Base-by-base conservation (phyloP, 2,113 vertebrate genomes). In the Tyto alba region DNA sequence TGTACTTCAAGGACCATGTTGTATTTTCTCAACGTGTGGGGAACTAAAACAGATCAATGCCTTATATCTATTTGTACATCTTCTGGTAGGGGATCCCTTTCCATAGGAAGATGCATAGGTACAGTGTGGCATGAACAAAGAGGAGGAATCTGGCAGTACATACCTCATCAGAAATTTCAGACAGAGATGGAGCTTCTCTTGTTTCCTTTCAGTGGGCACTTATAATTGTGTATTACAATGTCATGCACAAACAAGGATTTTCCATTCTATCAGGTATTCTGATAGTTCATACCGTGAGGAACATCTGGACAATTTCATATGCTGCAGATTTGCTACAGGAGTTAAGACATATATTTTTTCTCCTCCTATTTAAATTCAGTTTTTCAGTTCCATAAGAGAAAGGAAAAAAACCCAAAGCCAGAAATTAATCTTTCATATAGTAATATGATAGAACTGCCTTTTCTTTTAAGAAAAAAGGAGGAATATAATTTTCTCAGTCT, bases 341-440 rank as follows among this genome's bases (percentile, higher is more conserved):
- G 27, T 89, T 91, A 27, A 52, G 14, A 74, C 34, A 75, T 21
- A 16, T 36, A 32, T 25, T 64, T 89, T 85, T 74, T 40, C 21
- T 64, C 36, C 85, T 84, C n/a, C 32, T 71, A 60, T 59, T 92
- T 78, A 87, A 94, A 93, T 95, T 87, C 53, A 64, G 38, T 32
- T 92, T 86, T 92, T 86, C 72, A 89, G 16, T 25, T 82, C 56
- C 27, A 64, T 5, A 74, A 78, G 64, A 73, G n/a, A 68, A 90
- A 83, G 12, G 26, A 92, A 86, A 64, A 64, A 62, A 2, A 2
- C 29, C 25, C 43, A 71, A 88, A 91, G 60, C 17, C 74, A 93
- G 32, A 81, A 85, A 91, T 94, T 52, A 93, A 85, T 97, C 38
- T 87, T 93, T 92, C 56, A 74, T 71, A 36, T 19, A 64, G 34